phyloP scores from a whole-genome alignment of 2,888 invertebrate species.

The Thymelicus acteon region DNA sequence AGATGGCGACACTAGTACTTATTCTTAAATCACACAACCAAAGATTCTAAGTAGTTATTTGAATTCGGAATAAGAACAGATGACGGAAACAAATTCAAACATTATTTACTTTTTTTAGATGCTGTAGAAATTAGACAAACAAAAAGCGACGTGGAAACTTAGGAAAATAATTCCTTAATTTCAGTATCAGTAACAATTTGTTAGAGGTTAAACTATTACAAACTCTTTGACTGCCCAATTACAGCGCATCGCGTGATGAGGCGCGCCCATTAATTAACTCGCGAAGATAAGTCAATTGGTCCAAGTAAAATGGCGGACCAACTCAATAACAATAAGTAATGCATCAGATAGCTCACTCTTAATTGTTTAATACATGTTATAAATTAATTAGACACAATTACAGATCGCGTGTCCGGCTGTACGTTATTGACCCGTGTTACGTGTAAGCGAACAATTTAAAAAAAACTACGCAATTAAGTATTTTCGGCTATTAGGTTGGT shows the following conservation, averaged over 20 bases:
- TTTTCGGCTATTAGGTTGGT: slow-evolving; percentile 51
- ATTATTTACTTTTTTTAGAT: too few species aligned
- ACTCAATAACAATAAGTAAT: slow-evolving; percentile 75
- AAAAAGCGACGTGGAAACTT: neutral
- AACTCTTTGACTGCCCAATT: slow-evolving; percentile 55
- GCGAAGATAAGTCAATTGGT: slow-evolving; percentile 82
- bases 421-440: slow-evolving; percentile 65
- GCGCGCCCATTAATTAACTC: slow-evolving; percentile 74
- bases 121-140: too few species aligned
- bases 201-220: slow-evolving; percentile 32
- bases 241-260: slow-evolving; percentile 73
- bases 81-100: too few species aligned
- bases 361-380: slow-evolving; percentile 84
- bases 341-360: slow-evolving; percentile 76
- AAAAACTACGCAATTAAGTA: slow-evolving; percentile 59
- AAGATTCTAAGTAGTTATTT: neutral
- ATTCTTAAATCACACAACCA: neutral
- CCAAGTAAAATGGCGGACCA: slow-evolving; percentile 61
- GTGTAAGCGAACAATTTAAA: slow-evolving; percentile 57
- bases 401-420: slow-evolving; percentile 71
- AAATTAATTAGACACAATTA: slow-evolving; percentile 83
- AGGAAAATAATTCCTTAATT: neutral
- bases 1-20: neutral
- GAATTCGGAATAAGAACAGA: too few species aligned
- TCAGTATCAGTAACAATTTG: neutral